Evolutionary conservation across 2,797 vertebrate species (phyloP).

Genomic region (Kryptopterus vitreolus): DNA sequence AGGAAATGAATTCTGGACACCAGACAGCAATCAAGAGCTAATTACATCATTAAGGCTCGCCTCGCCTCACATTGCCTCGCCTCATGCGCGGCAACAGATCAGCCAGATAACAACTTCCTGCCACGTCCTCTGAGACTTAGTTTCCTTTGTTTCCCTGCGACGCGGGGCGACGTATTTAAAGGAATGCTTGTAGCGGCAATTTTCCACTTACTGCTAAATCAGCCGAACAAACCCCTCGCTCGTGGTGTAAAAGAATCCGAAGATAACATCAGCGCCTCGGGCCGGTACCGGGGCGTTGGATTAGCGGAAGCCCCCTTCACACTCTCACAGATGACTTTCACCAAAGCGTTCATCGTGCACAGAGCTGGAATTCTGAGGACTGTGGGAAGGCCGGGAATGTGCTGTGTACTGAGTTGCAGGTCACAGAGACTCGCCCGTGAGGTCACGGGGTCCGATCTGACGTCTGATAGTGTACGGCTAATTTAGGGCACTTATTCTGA

Average conservation of each 20-base stretch:
- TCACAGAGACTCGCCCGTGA: background rate
- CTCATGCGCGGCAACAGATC: background rate
- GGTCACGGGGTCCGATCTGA: background rate
- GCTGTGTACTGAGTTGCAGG: background rate
- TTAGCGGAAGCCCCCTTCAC: conserved; percentile 6
- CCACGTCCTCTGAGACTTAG: conserved; percentile 55
- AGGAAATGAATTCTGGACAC: conserved; percentile 68
- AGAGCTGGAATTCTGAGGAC: conserved; percentile 12
- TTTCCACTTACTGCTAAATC: conserved; percentile 24
- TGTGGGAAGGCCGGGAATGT: conserved; percentile 6
- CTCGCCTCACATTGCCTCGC: conserved; percentile 59
- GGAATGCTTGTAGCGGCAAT: background rate
- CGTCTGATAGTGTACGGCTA: background rate
- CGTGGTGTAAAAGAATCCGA: conserved; percentile 43
- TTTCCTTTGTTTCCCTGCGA: conserved; percentile 60
- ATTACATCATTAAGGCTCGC: conserved; percentile 79
- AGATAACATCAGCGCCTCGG: conserved; percentile 43
- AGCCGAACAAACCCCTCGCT: conserved; percentile 20
- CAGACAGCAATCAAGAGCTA: conserved; percentile 75
- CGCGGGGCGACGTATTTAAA: background rate
- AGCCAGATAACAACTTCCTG: conserved; percentile 53
- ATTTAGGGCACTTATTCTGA: background rate
- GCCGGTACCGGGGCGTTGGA: background rate
- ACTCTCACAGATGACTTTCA: conserved; percentile 10
- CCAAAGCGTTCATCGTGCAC: background rate